Evolutionary conservation across 2,113 vertebrate genomes (phyloP).

Genomic region (Istiophorus platypterus): DNA sequence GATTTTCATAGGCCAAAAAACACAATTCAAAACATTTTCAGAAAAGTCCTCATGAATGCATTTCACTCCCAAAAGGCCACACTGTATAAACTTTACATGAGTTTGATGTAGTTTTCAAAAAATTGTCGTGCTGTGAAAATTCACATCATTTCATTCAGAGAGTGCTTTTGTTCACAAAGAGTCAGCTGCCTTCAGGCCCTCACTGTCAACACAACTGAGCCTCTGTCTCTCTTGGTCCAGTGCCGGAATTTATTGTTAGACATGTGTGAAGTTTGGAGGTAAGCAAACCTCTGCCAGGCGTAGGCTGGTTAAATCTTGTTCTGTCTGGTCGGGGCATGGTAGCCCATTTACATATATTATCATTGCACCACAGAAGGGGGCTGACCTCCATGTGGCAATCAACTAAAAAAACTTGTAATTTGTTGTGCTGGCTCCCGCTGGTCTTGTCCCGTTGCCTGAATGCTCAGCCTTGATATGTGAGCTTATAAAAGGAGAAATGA

Average conservation of each 20-base stretch:
- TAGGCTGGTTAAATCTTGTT: conserved; percentile 82
- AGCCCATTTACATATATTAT: conserved; percentile 82
- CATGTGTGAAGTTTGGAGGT: conserved; percentile 71
- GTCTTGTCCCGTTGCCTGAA: not conserved
- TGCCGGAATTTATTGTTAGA: conserved; percentile 71
- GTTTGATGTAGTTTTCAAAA: not conserved
- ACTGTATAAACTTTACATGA: conserved; percentile 14
- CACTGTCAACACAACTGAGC: conserved; percentile 29
- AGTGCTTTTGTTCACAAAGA: not conserved
- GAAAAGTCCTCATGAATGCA: not conserved
- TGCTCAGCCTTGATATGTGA: not conserved
- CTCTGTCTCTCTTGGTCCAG: conserved; percentile 9
- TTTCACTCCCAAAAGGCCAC: not conserved
- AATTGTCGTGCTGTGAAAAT: conserved; percentile 17
- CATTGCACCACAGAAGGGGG: conserved; percentile 68
- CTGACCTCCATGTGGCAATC: conserved; percentile 65
- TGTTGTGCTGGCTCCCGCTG: conserved; percentile 24
- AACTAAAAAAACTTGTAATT: conserved; percentile 40
- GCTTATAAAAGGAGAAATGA: not conserved
- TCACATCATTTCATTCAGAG: conserved; percentile 8
- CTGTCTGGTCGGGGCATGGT: conserved; percentile 74
- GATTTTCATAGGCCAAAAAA: too few relatives aligned
- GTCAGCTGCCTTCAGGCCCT: conserved; percentile 1
- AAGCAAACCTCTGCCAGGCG: conserved; percentile 67
- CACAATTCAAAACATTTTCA: too few relatives aligned